phyloP scores from a whole-genome alignment of 2,113 vertebrate genomes.

The Actinemys pallida region DNA sequence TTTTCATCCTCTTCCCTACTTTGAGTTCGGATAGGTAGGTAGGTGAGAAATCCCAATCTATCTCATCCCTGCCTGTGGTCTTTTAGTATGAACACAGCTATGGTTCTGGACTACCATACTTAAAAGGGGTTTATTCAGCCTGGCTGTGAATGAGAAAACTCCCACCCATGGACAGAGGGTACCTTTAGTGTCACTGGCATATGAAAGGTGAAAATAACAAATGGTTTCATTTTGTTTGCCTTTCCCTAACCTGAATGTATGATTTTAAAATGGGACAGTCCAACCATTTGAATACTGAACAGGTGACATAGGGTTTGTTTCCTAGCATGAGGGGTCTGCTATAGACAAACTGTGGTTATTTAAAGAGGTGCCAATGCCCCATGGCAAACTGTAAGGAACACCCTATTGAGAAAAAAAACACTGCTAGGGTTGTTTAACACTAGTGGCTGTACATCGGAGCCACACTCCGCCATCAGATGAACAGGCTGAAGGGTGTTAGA shows the following conservation, averaged over 20 bases:
- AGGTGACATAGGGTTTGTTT: background rate
- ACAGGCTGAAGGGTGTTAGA: background rate
- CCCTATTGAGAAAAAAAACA: background rate
- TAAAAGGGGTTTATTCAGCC: background rate
- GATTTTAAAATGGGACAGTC: conserved; percentile 2
- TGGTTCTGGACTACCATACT: no score
- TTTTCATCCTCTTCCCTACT: rapidly evolving
- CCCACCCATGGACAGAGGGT: background rate
- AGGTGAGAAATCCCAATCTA: no score
- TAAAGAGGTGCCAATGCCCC: background rate
- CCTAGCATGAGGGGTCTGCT: background rate
- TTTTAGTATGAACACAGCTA: background rate
- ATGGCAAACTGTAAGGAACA: background rate
- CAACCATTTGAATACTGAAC: background rate
- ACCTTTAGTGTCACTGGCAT: background rate
- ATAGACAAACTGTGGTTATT: background rate
- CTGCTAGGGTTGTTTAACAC: background rate
- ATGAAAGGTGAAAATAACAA: background rate
- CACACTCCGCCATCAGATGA: background rate
- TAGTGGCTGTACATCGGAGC: background rate
- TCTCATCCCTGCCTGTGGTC: background rate
- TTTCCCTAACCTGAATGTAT: background rate
- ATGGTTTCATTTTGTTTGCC: background rate
- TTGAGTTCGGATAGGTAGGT: background rate
- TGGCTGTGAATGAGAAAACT: background rate